Base-by-base conservation (phyloP, 1,140 invertebrate genomes). In the Trichogramma pretiosum region DNA sequence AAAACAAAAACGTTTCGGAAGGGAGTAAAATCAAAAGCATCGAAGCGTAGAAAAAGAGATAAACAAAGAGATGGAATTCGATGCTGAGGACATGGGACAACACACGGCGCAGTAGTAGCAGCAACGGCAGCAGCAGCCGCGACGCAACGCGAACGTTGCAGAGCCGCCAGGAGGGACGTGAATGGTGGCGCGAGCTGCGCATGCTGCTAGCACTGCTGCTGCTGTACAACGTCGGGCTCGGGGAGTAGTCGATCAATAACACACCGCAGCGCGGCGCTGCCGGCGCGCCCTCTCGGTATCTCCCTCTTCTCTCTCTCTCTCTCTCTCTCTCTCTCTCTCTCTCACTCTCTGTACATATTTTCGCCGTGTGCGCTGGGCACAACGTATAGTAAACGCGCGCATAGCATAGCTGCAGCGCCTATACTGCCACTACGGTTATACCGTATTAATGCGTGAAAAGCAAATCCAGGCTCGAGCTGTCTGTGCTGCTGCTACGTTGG, bases 181-280 rank as follows among this genome's bases (percentile, higher is more conserved):
- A 28, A 23, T n/a, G n/a, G n/a, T n/a, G n/a, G n/a, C n/a, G n/a
- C n/a, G n/a, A n/a, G n/a, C n/a, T n/a, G n/a, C n/a, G n/a, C n/a
- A n/a, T n/a, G n/a, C n/a, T n/a, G n/a, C n/a, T n/a, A n/a, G n/a
- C n/a, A n/a, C n/a, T n/a, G n/a, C n/a, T n/a, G n/a, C n/a, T n/a
- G n/a, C n/a, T n/a, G n/a, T n/a, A n/a, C n/a, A n/a, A n/a, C n/a
- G n/a, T n/a, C n/a, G 11, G 11, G 24, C 24, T 5, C 24, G 24
- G 24, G 48, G 56, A 49, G 53, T 47, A 52, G 45, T 62, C 64
- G 65, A 68, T 68, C 65, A 68, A 68, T 68, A 68, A 67, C 56
- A 62, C 55, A 58, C 63, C 63, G 64, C 59, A 55, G 55, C 58
- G 62, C 57, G 58, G 59, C 63, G 63, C 61, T 62, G 46, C 53